Conservation (phyloP, 2,113 vertebrate genomes). For the Rallus limicola region DNA sequence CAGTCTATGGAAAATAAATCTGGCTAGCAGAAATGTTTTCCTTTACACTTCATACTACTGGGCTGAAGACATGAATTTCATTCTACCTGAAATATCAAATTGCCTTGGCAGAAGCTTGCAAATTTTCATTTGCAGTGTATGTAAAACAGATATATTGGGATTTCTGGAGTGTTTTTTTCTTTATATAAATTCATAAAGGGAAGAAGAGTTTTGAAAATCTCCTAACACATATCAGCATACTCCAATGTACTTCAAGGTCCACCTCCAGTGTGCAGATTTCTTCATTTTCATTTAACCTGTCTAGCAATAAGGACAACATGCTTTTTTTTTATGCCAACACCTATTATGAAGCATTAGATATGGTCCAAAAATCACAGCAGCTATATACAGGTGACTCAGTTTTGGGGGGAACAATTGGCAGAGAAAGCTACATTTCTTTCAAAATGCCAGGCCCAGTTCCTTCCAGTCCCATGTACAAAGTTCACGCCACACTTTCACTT, state of each 20-base stretch:
- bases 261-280: neutral
- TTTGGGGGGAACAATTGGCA: neutral
- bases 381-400: neutral
- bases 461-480: neutral
- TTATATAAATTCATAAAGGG: neutral
- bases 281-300: neutral
- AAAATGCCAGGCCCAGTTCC: neutral
- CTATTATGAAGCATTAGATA: neutral
- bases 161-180: neutral
- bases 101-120: neutral
- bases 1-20: neutral
- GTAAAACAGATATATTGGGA: conserved; percentile 12
- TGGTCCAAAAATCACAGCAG: neutral
- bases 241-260: neutral
- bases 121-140: neutral
- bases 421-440: neutral
- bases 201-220: conserved; percentile 13
- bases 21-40: neutral
- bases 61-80: neutral
- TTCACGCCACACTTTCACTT: neutral
- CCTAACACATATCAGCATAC: neutral
- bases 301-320: neutral
- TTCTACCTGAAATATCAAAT: neutral
- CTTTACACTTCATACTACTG: neutral
- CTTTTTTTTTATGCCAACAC: neutral